These are phyloP conservation scores for Drosophila albomicans DNA, from an alignment of 1,140 invertebrate species.

Conservation along the genomic window DNA sequence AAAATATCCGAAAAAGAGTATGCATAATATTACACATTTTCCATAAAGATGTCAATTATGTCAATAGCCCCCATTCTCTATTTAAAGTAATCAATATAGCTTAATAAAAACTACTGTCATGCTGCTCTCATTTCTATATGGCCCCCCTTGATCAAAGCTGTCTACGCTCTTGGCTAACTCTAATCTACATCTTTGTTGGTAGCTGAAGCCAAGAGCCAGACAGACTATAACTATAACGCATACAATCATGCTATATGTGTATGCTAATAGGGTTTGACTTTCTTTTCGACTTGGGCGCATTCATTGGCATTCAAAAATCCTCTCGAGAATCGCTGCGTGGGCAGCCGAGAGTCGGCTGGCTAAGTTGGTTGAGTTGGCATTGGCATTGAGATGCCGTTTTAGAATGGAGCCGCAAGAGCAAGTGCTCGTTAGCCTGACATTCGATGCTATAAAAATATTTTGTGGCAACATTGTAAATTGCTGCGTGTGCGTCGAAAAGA, in stretches of 20 bases:
- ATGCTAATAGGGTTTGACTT: constrained; percentile 72
- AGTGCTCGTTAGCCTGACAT: constrained; percentile 46
- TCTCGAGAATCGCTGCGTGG: constrained; percentile 23
- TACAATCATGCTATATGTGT: constrained; percentile 19
- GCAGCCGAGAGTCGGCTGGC: background rate
- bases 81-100: too few species aligned
- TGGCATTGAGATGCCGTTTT: constrained; percentile 17
- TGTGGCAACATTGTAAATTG: constrained; percentile 35
- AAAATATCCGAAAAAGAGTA: too few species aligned
- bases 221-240: background rate
- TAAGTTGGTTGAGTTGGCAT: constrained; percentile 22
- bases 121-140: background rate
- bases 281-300: constrained; percentile 41
- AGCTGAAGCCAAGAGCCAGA: background rate
- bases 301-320: constrained; percentile 29
- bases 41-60: too few species aligned
- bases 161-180: constrained; percentile 2
- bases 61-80: too few species aligned
- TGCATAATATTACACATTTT: too few species aligned
- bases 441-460: constrained; percentile 47
- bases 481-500: constrained; percentile 29
- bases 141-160: background rate
- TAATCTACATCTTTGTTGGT: constrained; percentile 13
- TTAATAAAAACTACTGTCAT: too few species aligned
- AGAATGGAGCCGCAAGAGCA: constrained; percentile 28